Evolutionary conservation across 2,113 vertebrate genomes (phyloP).

Genomic region (Ondatra zibethicus): DNA sequence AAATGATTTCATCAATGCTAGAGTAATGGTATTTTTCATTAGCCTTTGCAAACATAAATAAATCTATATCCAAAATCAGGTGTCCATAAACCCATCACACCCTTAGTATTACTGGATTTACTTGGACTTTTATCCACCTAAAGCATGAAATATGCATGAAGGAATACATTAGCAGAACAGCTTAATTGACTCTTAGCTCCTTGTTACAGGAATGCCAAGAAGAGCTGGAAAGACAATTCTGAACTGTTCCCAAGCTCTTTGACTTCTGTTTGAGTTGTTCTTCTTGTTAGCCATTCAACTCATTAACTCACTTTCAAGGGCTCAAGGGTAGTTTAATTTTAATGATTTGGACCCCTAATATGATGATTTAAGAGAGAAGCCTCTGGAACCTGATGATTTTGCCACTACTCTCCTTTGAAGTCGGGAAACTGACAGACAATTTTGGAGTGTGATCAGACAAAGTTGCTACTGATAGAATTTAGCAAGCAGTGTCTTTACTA

Average conservation of each 20-base stretch:
- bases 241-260: slow-evolving; percentile 11
- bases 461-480: not conserved
- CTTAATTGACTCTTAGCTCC: slow-evolving; percentile 69
- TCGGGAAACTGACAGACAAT: not conserved
- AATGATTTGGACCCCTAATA: not conserved
- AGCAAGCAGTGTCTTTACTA: slow-evolving; percentile 6
- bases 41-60: slow-evolving; percentile 59
- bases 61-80: slow-evolving; percentile 50
- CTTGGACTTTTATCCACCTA: slow-evolving; percentile 54
- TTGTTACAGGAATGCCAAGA: slow-evolving; percentile 11
- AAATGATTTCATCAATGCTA: not conserved
- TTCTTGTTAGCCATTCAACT: slow-evolving; percentile 26
- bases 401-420: slow-evolving; percentile 11
- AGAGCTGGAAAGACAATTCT: slow-evolving; percentile 6
- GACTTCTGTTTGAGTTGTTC: slow-evolving; percentile 30
- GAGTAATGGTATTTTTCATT: slow-evolving; percentile 30
- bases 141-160: slow-evolving; percentile 62
- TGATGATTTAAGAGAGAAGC: not conserved
- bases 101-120: slow-evolving; percentile 41
- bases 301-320: slow-evolving; percentile 42
- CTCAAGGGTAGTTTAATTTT: slow-evolving; percentile 54
- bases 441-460: not conserved
- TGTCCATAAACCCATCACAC: slow-evolving; percentile 8
- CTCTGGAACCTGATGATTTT: not conserved
- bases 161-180: slow-evolving; percentile 56